Base-by-base conservation (phyloP, 2,113 vertebrate genomes). In the Syrmaticus mikado region DNA sequence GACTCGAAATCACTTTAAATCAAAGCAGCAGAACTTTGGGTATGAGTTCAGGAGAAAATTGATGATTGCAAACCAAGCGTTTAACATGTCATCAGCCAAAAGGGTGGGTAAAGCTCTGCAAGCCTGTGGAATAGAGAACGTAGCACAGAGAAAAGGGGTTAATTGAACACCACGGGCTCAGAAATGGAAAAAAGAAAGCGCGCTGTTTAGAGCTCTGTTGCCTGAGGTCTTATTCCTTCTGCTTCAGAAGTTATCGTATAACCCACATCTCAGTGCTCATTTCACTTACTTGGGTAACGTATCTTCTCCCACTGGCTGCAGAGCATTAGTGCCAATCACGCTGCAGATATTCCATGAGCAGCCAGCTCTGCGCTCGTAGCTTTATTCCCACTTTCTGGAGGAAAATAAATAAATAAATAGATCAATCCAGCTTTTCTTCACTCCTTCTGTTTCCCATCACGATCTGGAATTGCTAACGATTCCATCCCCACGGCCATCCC, bases 371-470 rank as follows among this genome's bases (percentile, higher is more conserved):
- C 70, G 34, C 82, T 80, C 60, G 32, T 55, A 85, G 41, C 46
- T 79, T 94, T 85, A 60, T 80, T 89, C 67, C 71, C 0, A 0
- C 64, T 84, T 94, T 87, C 67, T 53, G 21, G 4, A 8, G 6
- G 0, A 8, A 21, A 65, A 57, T 60, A 60, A 58, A 28, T 27
- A 43, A 57, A 13, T 10, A 27, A 27, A 62, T 28, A 16, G 17
- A 32, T 57, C 28, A 8, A 53, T 16, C 27, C 45, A 41, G 45
- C 66, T 61, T 76, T 72, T 87, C 65, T 91, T 76, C 66, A 34
- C 60, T 94, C 67, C 92, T 94, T 91, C 93, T 93, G 84, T 94
- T 96, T 95, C 89, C 94, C 91, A 94, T 91, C 93, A 94, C 8
- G 67, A 89, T 91, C 94, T 92, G 92, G 87, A 76, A 95, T 53